A percentile compares a stretch with the other conserved stretches of the same genome.
These are phyloP conservation scores for Hyperoplus immaculatus DNA, from an alignment of 2,797 vertebrate species.

Conservation along the genomic window DNA sequence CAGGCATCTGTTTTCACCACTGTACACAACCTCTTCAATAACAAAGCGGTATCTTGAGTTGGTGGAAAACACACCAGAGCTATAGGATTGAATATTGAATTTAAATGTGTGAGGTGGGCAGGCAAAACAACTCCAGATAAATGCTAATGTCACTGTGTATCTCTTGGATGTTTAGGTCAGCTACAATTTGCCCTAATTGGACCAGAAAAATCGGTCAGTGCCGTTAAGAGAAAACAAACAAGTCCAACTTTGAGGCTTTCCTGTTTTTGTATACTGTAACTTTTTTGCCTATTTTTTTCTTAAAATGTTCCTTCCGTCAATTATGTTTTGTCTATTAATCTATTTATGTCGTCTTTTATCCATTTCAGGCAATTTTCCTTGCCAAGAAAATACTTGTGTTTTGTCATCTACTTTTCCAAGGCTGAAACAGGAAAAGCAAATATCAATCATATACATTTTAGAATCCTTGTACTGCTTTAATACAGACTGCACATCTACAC, in stretches of 20 bases:
- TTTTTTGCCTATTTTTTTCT: not conserved
- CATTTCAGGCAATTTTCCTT: not conserved
- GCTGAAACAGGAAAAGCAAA: constrained; percentile 6
- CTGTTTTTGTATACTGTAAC: not conserved
- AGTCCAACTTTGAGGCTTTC: not conserved
- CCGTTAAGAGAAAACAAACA: not conserved
- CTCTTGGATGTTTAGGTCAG: not conserved
- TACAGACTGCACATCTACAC: not conserved
- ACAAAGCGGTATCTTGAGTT: not conserved
- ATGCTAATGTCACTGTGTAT: not conserved
- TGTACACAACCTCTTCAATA: not conserved
- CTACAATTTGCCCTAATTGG: not conserved
- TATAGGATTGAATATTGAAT: not conserved
- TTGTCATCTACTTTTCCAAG: not conserved
- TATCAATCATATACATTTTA: not conserved
- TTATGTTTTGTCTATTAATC: not conserved
- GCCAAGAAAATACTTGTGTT: not conserved
- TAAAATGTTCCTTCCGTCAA: not conserved
- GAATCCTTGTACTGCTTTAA: not conserved
- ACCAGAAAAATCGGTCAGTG: not conserved
- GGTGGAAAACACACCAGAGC: not conserved
- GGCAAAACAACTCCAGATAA: not conserved
- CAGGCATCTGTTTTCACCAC: not conserved
- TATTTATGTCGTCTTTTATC: constrained; percentile 12
- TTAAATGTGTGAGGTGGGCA: not conserved